Percentiles rank a stretch among this genome's conserved stretches.
Evolutionary conservation across 2,888 invertebrate genomes (phyloP).

Genomic region (Zhengitettix transpicula): DNA sequence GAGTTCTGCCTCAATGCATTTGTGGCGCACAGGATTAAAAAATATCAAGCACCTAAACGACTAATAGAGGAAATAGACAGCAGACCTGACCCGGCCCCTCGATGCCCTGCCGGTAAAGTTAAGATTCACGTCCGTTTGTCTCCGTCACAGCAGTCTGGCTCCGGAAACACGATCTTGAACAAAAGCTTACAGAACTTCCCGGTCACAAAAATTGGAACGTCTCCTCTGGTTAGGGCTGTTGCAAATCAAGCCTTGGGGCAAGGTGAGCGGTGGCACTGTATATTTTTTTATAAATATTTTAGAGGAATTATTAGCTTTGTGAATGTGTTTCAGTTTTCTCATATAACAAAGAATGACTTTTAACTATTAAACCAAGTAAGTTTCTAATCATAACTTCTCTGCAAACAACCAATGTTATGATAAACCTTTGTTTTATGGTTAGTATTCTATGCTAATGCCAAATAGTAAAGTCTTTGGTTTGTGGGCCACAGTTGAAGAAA

Average conservation of each 20-base stretch:
- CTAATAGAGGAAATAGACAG: conserved; percentile 53
- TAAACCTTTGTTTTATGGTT: no score
- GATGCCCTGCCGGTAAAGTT: conserved; percentile 46
- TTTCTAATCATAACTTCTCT: no score
- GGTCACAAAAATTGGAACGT: conserved; percentile 25
- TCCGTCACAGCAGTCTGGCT: conserved; percentile 1
- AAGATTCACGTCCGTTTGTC: conserved; percentile 35
- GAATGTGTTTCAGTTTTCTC: no score
- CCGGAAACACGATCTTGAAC: neutral
- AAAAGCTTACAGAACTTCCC: conserved; percentile 1
- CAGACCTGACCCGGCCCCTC: conserved; percentile 38
- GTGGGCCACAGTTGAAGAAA: no score
- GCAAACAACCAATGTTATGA: no score
- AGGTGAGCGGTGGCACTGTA: conserved; percentile 16
- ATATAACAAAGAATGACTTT: no score
- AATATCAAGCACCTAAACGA: conserved; percentile 51
- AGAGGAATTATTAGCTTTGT: no score
- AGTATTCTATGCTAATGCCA: no score
- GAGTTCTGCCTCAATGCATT: conserved; percentile 60
- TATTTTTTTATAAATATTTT: neutral
- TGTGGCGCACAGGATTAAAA: conserved; percentile 63
- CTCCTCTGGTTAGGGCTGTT: conserved; percentile 24
- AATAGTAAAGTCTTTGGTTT: no score
- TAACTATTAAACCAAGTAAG: no score
- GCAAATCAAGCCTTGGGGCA: conserved; percentile 18